phyloP scores from a whole-genome alignment of 2,113 vertebrate species.

The Apteryx owenii region DNA sequence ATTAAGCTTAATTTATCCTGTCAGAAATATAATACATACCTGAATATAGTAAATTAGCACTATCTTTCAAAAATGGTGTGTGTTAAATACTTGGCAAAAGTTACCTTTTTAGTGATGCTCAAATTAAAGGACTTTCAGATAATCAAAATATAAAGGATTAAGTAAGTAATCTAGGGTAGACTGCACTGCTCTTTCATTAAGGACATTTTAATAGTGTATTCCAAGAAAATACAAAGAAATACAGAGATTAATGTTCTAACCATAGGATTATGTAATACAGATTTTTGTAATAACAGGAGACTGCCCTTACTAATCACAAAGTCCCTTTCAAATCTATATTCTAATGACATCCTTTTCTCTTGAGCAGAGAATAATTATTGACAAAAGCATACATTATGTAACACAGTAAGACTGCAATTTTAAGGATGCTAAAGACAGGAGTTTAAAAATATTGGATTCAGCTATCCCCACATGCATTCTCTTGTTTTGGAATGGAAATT shows the following conservation, averaged over 20 bases:
- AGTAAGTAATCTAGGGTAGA: not conserved
- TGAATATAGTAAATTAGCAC: not conserved
- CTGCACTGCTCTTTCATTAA: not conserved
- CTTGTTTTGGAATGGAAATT: not conserved
- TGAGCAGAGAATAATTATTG: not conserved
- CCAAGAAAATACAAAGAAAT: not conserved
- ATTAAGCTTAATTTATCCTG: not conserved
- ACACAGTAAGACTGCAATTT: not conserved
- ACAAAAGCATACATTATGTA: not conserved
- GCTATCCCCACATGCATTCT: not conserved
- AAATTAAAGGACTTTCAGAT: not conserved
- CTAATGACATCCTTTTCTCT: not conserved
- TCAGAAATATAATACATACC: fast-evolving
- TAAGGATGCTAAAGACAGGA: not conserved
- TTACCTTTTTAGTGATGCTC: not conserved
- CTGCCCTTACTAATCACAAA: not conserved
- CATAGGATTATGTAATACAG: not conserved
- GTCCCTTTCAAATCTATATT: not conserved
- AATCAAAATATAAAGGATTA: not conserved
- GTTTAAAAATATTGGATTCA: not conserved
- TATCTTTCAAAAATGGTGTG: not conserved
- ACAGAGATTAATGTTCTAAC: not conserved
- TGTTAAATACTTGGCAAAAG: not conserved
- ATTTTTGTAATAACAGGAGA: not conserved
- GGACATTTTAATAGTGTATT: not conserved